Evolutionary conservation across 2,113 vertebrate species (phyloP).

Genomic region (Recurvirostra avosetta): DNA sequence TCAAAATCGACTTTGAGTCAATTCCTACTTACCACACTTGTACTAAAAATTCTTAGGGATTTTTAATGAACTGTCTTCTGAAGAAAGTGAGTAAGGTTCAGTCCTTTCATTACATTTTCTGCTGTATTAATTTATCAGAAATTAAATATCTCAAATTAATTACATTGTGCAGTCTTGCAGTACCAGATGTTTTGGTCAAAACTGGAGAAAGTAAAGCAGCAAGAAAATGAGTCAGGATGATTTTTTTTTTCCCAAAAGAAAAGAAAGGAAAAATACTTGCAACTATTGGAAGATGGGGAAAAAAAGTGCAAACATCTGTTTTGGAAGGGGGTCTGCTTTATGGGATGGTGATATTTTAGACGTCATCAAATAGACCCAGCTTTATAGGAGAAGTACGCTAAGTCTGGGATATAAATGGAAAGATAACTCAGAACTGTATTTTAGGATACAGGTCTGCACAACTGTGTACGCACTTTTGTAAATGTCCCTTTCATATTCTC

Average conservation of each 20-base stretch:
- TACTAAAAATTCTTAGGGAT: not conserved
- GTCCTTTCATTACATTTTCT: not conserved
- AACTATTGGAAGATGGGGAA: not conserved
- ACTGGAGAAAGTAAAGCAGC: not conserved
- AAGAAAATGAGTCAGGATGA: not conserved
- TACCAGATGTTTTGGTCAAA: not conserved
- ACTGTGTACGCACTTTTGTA: not conserved
- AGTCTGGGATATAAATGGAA: not conserved
- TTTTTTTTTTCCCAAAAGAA: not conserved
- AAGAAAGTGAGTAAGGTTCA: not conserved
- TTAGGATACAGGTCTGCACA: not conserved
- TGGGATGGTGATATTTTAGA: not conserved
- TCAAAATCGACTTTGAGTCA: not conserved
- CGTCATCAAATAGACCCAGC: not conserved
- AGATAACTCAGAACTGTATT: not conserved
- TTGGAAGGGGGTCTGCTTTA: not conserved
- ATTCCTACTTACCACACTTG: not conserved
- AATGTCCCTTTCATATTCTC: not conserved
- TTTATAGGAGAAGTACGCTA: not conserved
- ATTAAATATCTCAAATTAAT: not conserved
- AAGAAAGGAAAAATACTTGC: not conserved
- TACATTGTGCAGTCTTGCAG: not conserved
- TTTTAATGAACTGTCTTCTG: not conserved
- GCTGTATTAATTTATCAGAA: not conserved
- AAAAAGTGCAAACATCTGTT: not conserved